Percentiles rank a stretch among this genome's conserved stretches.
Conservation (phyloP, 2,113 vertebrate genomes). For the Hyla sarda region DNA sequence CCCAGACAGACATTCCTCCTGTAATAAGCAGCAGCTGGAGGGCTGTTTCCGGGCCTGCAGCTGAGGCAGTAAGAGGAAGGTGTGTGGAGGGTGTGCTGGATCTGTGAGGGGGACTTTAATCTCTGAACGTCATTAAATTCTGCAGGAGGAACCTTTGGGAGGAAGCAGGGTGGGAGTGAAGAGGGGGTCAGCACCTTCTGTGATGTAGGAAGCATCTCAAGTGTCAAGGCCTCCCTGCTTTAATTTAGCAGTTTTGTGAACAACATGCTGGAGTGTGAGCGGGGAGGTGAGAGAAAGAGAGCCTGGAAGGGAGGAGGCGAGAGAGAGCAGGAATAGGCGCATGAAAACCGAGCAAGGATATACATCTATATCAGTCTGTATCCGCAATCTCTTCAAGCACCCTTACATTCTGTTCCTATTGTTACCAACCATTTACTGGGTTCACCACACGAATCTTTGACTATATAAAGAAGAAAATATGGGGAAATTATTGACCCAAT, state of each 20-base stretch:
- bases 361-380: neutral
- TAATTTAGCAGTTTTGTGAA: constrained; percentile 47
- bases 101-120: neutral
- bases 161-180: constrained; percentile 45
- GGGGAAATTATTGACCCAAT: neutral
- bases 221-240: constrained; percentile 56
- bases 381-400: neutral
- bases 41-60: constrained; percentile 72
- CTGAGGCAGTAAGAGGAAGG: constrained; percentile 50
- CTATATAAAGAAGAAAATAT: too few relatives aligned
- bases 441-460: neutral
- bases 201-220: constrained; percentile 52
- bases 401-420: neutral
- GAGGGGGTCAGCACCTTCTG: constrained; percentile 47
- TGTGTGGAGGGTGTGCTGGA: constrained; percentile 64
- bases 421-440: neutral
- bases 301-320: constrained; percentile 27
- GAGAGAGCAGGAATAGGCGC: constrained; percentile 48
- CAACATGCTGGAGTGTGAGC: constrained; percentile 48
- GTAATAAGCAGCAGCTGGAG: constrained; percentile 84
- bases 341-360: neutral
- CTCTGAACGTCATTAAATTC: constrained; percentile 54
- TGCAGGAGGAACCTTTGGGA: constrained; percentile 50
- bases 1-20: constrained; percentile 77
- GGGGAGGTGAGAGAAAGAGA: constrained; percentile 39